Evolutionary conservation across 2,113 vertebrate species (phyloP).

Genomic region (Elgaria multicarinata): DNA sequence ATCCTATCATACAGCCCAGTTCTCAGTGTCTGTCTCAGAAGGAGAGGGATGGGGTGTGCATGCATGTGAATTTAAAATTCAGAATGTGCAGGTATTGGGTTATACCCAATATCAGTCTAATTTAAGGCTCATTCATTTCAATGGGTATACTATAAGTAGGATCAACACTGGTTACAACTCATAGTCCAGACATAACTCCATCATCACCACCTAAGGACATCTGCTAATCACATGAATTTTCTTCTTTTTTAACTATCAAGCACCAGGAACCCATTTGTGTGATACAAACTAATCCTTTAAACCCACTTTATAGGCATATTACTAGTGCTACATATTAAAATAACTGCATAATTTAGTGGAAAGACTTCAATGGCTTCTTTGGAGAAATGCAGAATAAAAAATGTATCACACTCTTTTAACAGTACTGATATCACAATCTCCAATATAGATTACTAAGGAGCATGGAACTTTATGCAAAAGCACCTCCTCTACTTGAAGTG

Average conservation of each 20-base stretch:
- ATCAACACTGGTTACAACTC: too few relatives aligned
- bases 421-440: constrained; percentile 30
- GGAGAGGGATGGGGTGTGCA: background rate
- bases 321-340: background rate
- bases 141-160: too few relatives aligned
- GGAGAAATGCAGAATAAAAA: background rate
- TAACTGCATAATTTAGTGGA: constrained; percentile 12
- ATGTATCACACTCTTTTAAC: background rate
- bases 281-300: background rate
- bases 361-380: background rate
- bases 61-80: background rate
- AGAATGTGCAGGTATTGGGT: background rate
- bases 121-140: too few relatives aligned
- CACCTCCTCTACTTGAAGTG: background rate
- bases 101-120: background rate
- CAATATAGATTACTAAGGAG: background rate
- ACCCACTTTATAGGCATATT: background rate
- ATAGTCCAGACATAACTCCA: background rate
- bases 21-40: background rate
- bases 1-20: background rate
- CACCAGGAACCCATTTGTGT: constrained; percentile 1
- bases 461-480: background rate
- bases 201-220: background rate
- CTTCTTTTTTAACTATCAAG: constrained; percentile 15
- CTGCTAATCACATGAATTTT: background rate